Percentiles rank a stretch among this genome's conserved stretches.
Evolutionary conservation across 2,797 vertebrate genomes (phyloP).

Genomic region (Siniperca obscura): DNA sequence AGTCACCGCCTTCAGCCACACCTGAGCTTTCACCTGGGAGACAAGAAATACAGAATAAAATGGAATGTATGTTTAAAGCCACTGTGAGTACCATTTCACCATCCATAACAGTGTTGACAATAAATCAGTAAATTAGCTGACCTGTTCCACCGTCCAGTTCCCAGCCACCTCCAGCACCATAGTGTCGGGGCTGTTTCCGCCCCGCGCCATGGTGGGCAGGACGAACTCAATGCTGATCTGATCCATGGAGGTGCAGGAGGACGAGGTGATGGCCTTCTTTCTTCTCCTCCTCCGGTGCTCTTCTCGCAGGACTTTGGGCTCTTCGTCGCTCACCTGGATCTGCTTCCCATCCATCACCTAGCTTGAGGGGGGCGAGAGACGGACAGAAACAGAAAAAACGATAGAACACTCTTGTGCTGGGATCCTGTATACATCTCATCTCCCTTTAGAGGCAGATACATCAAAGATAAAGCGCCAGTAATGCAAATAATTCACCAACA

Average conservation of each 20-base stretch:
- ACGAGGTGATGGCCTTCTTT: slow-evolving; percentile 90
- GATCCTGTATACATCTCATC: no score
- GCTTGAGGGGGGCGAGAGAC: slow-evolving; percentile 58
- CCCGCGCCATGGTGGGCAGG: slow-evolving; percentile 89
- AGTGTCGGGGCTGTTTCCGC: slow-evolving; percentile 83
- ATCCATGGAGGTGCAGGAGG: slow-evolving; percentile 87
- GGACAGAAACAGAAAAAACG: background rate
- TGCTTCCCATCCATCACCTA: slow-evolving; percentile 91
- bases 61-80: background rate
- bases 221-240: slow-evolving; percentile 92
- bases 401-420: fast-evolving
- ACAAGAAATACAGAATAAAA: background rate
- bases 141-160: slow-evolving; percentile 95
- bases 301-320: slow-evolving; percentile 89
- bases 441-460: no score
- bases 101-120: no score
- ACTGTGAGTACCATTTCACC: fast-evolving
- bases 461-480: background rate
- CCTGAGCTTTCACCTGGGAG: slow-evolving; percentile 90
- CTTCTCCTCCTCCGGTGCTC: slow-evolving; percentile 91
- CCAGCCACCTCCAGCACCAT: slow-evolving; percentile 90
- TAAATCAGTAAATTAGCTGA: background rate
- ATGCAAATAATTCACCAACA: background rate
- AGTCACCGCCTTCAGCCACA: slow-evolving; percentile 94
- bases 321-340: slow-evolving; percentile 81